A percentile compares a stretch with the other conserved stretches of the same genome.
phyloP scores from a whole-genome alignment of 2,888 invertebrate genomes.

The Anaspis maculata region DNA sequence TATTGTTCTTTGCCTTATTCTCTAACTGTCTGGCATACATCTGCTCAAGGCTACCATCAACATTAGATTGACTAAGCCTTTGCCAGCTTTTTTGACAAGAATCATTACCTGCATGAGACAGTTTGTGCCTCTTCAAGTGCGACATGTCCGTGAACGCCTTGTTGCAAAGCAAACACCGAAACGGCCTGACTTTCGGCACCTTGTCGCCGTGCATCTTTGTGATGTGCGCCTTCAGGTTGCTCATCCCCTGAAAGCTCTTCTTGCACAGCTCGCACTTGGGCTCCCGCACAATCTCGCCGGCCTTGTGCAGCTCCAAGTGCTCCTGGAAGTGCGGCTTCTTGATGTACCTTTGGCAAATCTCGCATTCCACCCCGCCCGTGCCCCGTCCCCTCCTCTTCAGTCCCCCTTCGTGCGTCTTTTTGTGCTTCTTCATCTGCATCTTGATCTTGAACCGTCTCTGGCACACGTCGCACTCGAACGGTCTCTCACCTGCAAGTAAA shows the following conservation, averaged over 20 bases:
- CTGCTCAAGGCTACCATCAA: too few species aligned
- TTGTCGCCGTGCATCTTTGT: too few species aligned
- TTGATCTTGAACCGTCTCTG: slow-evolving; percentile 34
- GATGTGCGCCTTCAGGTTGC: slow-evolving; percentile 26
- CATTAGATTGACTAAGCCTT: too few species aligned
- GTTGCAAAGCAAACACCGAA: slow-evolving; percentile 29
- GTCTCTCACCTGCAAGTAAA: too few species aligned
- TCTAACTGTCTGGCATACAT: too few species aligned
- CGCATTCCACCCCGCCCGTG: too few species aligned
- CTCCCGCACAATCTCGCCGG: slow-evolving; percentile 23
- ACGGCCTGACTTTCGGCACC: too few species aligned
- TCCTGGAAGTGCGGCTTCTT: slow-evolving; percentile 29
- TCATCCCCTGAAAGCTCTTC: slow-evolving; percentile 28
- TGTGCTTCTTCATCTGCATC: slow-evolving; percentile 31
- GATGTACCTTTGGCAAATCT: slow-evolving; percentile 23
- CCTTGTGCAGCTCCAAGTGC: slow-evolving; percentile 29
- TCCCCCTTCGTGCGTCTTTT: slow-evolving; percentile 28
- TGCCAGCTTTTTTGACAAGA: too few species aligned
- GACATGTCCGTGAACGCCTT: slow-evolving; percentile 31
- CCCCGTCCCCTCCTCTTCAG: too few species aligned
- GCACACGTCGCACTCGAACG: slow-evolving; percentile 33
- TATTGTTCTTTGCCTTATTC: too few species aligned
- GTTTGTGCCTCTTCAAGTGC: slow-evolving; percentile 32
- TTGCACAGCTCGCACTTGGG: slow-evolving; percentile 31
- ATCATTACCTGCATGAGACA: slow-evolving; percentile 36